Conservation (phyloP, 2,888 invertebrate genomes). For the Ariolimax columbianus region DNA sequence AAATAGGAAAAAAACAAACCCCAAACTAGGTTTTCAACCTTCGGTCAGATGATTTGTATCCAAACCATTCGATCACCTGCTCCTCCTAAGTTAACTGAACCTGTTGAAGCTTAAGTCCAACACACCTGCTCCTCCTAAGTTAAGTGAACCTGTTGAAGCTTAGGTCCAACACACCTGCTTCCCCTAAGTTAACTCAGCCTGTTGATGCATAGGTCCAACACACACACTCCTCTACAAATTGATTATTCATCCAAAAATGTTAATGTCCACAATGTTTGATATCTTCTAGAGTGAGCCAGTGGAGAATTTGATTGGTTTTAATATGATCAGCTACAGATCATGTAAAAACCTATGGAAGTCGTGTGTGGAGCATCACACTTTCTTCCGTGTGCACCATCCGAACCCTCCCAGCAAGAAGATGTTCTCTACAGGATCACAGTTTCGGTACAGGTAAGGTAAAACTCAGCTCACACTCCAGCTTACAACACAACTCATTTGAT, state of each 20-base stretch:
- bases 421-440: slow-evolving; percentile 87
- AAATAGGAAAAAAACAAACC: too few species aligned
- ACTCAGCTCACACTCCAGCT: background rate
- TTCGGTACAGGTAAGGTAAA: slow-evolving; percentile 84
- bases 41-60: too few species aligned
- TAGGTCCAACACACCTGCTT: too few species aligned
- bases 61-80: too few species aligned
- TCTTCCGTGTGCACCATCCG: slow-evolving; percentile 88
- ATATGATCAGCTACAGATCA: slow-evolving; percentile 94
- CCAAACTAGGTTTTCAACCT: too few species aligned
- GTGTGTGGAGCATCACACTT: slow-evolving; percentile 98
- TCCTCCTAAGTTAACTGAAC: too few species aligned
- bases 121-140: too few species aligned
- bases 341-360: slow-evolving; percentile 98
- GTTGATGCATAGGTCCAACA: too few species aligned
- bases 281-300: slow-evolving; percentile 87
- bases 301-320: slow-evolving; percentile 90
- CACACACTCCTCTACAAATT: too few species aligned
- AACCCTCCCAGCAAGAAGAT: slow-evolving; percentile 77
- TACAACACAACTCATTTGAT: background rate
- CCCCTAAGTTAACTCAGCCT: too few species aligned
- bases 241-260: background rate
- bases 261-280: background rate
- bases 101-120: too few species aligned
- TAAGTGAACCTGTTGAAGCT: too few species aligned